Conservation (phyloP, 2,113 vertebrate genomes). For the Hippocampus mohnikei region DNA sequence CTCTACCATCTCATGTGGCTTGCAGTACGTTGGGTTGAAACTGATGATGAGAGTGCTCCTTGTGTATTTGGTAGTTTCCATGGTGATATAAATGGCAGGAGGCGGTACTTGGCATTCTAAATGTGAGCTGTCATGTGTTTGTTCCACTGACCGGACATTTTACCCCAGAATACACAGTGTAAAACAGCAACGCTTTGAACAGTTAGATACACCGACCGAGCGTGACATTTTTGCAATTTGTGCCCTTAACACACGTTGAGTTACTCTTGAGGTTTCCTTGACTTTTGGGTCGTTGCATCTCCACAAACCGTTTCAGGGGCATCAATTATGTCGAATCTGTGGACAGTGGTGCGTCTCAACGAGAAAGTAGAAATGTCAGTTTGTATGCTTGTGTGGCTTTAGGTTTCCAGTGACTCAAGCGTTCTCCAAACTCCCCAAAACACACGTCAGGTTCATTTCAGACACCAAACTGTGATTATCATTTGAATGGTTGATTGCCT, state of each 20-base stretch:
- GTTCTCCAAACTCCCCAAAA: neutral
- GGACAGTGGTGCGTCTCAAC: neutral
- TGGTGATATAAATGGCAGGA: conserved; percentile 68
- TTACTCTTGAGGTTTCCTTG: neutral
- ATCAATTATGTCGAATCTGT: neutral
- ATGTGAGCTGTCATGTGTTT: conserved; percentile 56
- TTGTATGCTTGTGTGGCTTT: neutral
- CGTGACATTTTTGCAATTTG: neutral
- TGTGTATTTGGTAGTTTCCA: conserved; percentile 71
- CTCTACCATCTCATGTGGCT: conserved; percentile 17
- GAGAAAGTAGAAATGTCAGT: neutral
- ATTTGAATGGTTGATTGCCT: neutral
- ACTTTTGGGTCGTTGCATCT: neutral
- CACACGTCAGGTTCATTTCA: neutral
- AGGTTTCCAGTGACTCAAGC: neutral
- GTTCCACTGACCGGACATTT: conserved; percentile 29
- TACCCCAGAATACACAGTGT: conserved; percentile 1
- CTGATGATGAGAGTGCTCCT: conserved; percentile 48
- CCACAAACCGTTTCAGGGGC: neutral
- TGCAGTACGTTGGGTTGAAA: conserved; percentile 31
- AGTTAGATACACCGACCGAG: conserved; percentile 31
- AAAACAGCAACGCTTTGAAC: conserved; percentile 27
- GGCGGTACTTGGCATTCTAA: conserved; percentile 54
- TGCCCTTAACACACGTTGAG: neutral
- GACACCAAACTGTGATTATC: neutral